phyloP scores from a whole-genome alignment of 2,888 invertebrate genomes.

The Neuroscelio doddi region DNA sequence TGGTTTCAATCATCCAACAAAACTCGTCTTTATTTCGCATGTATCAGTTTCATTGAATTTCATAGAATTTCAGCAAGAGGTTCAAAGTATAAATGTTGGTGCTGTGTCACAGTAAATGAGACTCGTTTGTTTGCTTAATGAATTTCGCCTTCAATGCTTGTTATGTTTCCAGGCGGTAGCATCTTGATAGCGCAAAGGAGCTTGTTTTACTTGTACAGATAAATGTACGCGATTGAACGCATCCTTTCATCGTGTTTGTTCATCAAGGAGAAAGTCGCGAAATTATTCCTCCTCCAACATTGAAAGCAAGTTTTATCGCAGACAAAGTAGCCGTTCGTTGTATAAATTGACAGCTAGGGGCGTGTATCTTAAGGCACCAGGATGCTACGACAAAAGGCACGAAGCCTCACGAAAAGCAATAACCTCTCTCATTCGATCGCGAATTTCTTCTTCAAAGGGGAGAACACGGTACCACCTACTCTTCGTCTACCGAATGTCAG shows the following conservation, averaged over 20 bases:
- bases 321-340: slow-evolving; percentile 35
- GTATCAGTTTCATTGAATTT: too few relatives aligned
- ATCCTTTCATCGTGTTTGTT: slow-evolving; percentile 29
- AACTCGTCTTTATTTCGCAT: too few relatives aligned
- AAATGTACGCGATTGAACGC: slow-evolving; percentile 30
- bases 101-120: slow-evolving; percentile 29
- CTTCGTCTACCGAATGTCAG: not conserved
- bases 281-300: slow-evolving; percentile 39
- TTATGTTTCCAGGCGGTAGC: slow-evolving; percentile 22
- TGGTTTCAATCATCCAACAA: too few relatives aligned
- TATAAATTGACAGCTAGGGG: slow-evolving; percentile 30
- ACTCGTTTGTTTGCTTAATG: slow-evolving; percentile 36
- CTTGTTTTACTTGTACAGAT: slow-evolving; percentile 27
- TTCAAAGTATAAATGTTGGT: slow-evolving; percentile 9
- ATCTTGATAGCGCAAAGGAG: slow-evolving; percentile 14
- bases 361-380: slow-evolving; percentile 7
- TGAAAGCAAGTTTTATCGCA: slow-evolving; percentile 32
- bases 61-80: too few relatives aligned
- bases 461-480: not conserved
- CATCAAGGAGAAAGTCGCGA: slow-evolving; percentile 14
- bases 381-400: slow-evolving; percentile 23
- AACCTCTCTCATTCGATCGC: slow-evolving; percentile 9
- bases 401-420: slow-evolving; percentile 7
- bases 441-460: slow-evolving; percentile 24
- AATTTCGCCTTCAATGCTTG: slow-evolving; percentile 20